Evolutionary conservation across 2,113 vertebrate genomes (phyloP).

Genomic region (Orthonyx spaldingii): DNA sequence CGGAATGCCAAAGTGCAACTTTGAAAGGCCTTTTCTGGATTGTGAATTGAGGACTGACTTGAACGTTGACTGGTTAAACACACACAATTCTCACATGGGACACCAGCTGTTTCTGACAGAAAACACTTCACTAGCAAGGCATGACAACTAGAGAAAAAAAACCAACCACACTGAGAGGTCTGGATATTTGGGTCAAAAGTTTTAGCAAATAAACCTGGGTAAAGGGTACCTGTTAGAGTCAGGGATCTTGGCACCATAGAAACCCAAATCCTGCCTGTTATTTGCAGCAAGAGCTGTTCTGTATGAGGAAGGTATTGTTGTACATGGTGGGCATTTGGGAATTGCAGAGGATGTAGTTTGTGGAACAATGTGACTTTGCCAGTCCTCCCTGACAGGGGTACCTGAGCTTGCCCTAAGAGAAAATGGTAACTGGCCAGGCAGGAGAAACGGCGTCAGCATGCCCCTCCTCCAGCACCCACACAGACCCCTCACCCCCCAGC

Average conservation of each 20-base stretch:
- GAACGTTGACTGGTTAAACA: background rate
- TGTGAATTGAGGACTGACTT: background rate
- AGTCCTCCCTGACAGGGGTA: background rate
- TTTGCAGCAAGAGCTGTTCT: background rate
- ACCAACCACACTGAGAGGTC: accelerated
- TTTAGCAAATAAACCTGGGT: background rate
- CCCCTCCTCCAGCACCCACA: background rate
- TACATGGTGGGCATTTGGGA: background rate
- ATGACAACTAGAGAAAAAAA: background rate
- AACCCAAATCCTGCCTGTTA: background rate
- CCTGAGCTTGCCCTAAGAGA: background rate
- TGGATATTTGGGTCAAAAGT: background rate
- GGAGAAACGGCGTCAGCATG: background rate
- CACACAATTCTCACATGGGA: background rate
- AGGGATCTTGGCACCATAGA: background rate
- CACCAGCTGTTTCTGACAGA: background rate
- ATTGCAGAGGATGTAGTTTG: background rate
- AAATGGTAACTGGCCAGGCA: background rate
- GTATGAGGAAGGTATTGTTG: background rate
- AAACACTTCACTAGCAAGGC: background rate
- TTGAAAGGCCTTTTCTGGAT: background rate
- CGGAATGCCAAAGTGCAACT: background rate
- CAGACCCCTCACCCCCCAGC: background rate
- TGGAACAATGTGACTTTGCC: background rate
- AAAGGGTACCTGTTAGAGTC: background rate